phyloP scores from a whole-genome alignment of 1,140 invertebrate genomes.

The Trichonephila clavata region DNA sequence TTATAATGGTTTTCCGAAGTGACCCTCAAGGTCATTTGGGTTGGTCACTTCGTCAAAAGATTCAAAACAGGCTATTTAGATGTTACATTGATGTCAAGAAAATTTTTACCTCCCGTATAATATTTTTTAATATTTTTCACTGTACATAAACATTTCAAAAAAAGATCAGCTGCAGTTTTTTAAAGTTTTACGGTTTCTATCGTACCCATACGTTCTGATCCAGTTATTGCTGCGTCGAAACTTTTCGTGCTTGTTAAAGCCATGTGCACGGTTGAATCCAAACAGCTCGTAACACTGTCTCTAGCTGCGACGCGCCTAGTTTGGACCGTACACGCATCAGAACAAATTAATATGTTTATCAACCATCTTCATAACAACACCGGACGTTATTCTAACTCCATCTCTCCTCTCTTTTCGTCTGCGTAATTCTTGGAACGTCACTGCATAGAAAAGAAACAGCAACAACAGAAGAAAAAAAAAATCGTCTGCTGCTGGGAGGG shows the following conservation, averaged over 20 bases:
- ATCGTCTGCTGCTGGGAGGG: not conserved
- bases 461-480: not conserved
- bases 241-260: not conserved
- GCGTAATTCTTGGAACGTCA: conserved; percentile 48
- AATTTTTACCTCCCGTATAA: too few relatives aligned
- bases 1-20: too few relatives aligned
- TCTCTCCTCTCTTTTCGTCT: not conserved
- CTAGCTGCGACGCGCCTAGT: not conserved
- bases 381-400: conserved; percentile 42
- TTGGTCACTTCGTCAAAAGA: too few relatives aligned
- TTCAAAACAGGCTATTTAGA: too few relatives aligned
- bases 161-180: too few relatives aligned
- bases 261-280: not conserved
- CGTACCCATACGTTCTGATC: too few relatives aligned
- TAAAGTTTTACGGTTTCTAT: too few relatives aligned
- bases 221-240: too few relatives aligned
- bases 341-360: conserved; percentile 72
- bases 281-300: not conserved
- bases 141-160: too few relatives aligned
- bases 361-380: not conserved
- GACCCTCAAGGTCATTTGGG: too few relatives aligned
- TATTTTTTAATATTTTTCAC: too few relatives aligned
- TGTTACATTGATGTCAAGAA: too few relatives aligned
- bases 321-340: conserved; percentile 28
- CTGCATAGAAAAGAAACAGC: not conserved